Evolutionary conservation across 2,888 invertebrate genomes (phyloP).

Genomic region (Agonopterix heracliana): DNA sequence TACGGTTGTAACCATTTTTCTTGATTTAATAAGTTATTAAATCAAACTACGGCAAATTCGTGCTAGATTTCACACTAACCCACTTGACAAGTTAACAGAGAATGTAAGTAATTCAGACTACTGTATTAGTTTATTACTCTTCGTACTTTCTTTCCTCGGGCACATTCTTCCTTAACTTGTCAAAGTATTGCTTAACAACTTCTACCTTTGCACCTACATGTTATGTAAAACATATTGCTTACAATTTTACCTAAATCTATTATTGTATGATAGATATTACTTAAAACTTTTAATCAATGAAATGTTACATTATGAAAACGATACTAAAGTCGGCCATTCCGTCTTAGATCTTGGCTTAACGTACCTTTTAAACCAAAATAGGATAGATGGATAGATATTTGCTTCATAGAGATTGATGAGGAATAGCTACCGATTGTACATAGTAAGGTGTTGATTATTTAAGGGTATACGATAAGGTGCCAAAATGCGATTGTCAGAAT

Average conservation of each 20-base stretch:
- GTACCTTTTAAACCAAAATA: too few species aligned
- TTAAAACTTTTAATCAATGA: conserved; percentile 11
- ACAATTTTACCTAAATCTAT: conserved; percentile 23
- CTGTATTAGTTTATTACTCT: not conserved
- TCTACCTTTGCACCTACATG: conserved; percentile 10
- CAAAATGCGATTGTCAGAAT: conserved; percentile 10
- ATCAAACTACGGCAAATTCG: too few species aligned
- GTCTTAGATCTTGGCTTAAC: not conserved
- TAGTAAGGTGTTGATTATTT: too few species aligned
- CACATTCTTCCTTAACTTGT: not conserved
- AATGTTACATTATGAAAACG: conserved; percentile 4
- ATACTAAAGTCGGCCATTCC: conserved; percentile 6
- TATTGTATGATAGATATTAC: conserved; percentile 17
- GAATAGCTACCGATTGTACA: too few species aligned
- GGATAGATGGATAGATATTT: too few species aligned
- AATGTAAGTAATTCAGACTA: too few species aligned
- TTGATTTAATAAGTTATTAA: too few species aligned
- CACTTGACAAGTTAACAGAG: too few species aligned
- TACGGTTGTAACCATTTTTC: not conserved
- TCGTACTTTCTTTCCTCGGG: too few species aligned
- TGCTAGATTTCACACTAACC: too few species aligned
- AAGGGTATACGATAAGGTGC: conserved; percentile 4
- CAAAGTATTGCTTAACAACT: not conserved
- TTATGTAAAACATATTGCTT: conserved; percentile 18
- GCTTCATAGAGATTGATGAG: too few species aligned